These are phyloP conservation scores for Ahaetulla prasina DNA, from an alignment of 2,113 vertebrate species.

Conservation along the genomic window DNA sequence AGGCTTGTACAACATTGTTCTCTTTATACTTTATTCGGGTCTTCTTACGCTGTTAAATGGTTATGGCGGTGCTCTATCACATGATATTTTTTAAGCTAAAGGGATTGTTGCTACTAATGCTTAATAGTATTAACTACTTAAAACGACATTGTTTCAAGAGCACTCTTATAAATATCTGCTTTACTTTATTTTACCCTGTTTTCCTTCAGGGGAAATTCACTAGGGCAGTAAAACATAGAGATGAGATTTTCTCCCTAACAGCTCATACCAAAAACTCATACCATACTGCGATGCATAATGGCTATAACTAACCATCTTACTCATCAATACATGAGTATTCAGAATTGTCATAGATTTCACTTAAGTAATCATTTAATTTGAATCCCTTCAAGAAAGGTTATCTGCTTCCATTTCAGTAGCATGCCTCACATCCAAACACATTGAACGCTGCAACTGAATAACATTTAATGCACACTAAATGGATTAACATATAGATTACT, in stretches of 20 bases:
- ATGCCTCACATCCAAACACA: background rate
- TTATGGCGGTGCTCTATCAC: background rate
- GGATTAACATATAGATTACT: background rate
- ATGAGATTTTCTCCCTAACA: background rate
- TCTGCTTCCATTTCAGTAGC: background rate
- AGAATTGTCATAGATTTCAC: background rate
- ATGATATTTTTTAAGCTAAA: background rate
- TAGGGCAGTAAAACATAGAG: background rate
- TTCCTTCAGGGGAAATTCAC: background rate
- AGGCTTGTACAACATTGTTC: background rate
- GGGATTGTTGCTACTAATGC: background rate
- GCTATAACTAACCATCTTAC: background rate
- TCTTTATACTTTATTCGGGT: background rate
- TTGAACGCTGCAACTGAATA: background rate
- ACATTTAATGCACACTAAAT: background rate
- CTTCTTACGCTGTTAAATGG: conserved; percentile 10
- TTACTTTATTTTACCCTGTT: background rate
- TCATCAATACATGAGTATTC: background rate
- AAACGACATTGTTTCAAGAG: background rate
- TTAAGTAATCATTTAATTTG: background rate
- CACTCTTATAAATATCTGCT: conserved; percentile 9
- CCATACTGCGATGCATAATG: background rate
- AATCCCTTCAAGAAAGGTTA: background rate
- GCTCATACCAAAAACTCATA: background rate
- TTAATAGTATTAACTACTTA: background rate